Evolutionary conservation across 2,888 invertebrate genomes (phyloP).

Genomic region (Molorchus minor): DNA sequence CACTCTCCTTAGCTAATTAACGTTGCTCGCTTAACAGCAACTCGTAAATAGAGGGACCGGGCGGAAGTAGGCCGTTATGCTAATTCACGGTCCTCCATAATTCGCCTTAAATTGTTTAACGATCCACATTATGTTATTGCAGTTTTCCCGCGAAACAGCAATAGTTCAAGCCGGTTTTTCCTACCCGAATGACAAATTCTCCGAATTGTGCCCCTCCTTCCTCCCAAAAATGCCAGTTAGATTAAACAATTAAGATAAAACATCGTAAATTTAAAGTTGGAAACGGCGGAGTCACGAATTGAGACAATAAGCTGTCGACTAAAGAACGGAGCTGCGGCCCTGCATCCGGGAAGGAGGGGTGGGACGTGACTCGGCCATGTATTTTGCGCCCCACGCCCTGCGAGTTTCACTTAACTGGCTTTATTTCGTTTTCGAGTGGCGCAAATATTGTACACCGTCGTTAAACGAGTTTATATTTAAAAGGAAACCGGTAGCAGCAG

Average conservation of each 20-base stretch:
- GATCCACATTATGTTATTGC: slow-evolving; percentile 14
- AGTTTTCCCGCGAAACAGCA: slow-evolving; percentile 4
- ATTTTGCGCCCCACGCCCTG: slow-evolving; percentile 32
- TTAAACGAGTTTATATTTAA: slow-evolving; percentile 24
- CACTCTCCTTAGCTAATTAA: no score
- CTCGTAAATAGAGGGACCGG: neutral
- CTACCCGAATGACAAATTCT: slow-evolving; percentile 15
- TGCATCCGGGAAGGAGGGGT: slow-evolving; percentile 21
- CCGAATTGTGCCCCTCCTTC: neutral
- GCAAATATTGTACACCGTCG: slow-evolving; percentile 37
- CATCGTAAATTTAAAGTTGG: slow-evolving; percentile 46
- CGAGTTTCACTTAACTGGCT: slow-evolving; percentile 40
- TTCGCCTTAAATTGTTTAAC: slow-evolving; percentile 18
- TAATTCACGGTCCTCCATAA: slow-evolving; percentile 7
- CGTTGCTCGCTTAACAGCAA: no score
- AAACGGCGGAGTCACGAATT: slow-evolving; percentile 45
- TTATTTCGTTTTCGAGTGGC: slow-evolving; percentile 38
- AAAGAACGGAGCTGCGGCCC: no score
- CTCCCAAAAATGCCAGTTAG: slow-evolving; percentile 37
- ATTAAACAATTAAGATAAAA: slow-evolving; percentile 48
- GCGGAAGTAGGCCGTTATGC: neutral
- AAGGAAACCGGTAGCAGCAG: neutral
- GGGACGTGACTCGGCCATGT: slow-evolving; percentile 33
- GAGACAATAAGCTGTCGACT: slow-evolving; percentile 45
- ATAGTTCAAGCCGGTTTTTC: neutral